phyloP scores from a whole-genome alignment of 1,140 invertebrate genomes.

The Steinernema khuongi region DNA sequence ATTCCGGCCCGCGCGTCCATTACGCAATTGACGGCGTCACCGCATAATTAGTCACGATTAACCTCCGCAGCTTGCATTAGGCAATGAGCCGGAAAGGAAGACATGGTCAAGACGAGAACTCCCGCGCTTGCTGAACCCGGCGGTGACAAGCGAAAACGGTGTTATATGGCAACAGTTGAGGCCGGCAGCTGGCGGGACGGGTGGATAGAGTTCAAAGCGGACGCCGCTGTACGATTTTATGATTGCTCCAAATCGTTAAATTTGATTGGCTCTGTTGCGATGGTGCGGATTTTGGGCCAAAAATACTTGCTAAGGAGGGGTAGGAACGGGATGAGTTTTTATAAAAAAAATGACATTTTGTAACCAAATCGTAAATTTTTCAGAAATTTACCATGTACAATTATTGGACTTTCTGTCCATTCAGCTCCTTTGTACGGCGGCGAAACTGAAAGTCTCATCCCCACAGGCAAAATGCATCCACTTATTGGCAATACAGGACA shows the following conservation, averaged over 20 bases:
- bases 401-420: too few species aligned
- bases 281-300: too few species aligned
- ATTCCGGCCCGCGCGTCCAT: neutral
- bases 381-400: too few species aligned
- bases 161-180: neutral
- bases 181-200: neutral
- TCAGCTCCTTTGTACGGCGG: too few species aligned
- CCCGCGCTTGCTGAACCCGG: neutral
- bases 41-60: neutral
- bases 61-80: conserved; percentile 8
- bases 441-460: too few species aligned
- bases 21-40: neutral
- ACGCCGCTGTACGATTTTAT: neutral
- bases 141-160: neutral
- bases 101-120: neutral
- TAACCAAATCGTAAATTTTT: too few species aligned
- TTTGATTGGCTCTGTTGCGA: too few species aligned
- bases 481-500: too few species aligned
- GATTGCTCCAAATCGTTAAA: neutral
- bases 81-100: conserved; percentile 10
- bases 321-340: too few species aligned
- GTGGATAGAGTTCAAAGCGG: neutral
- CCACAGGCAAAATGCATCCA: too few species aligned
- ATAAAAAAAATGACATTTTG: too few species aligned
- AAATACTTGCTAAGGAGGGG: too few species aligned